Evolutionary conservation across 2,113 vertebrate species (phyloP).

Genomic region (Paradoxurus hermaphroditus): DNA sequence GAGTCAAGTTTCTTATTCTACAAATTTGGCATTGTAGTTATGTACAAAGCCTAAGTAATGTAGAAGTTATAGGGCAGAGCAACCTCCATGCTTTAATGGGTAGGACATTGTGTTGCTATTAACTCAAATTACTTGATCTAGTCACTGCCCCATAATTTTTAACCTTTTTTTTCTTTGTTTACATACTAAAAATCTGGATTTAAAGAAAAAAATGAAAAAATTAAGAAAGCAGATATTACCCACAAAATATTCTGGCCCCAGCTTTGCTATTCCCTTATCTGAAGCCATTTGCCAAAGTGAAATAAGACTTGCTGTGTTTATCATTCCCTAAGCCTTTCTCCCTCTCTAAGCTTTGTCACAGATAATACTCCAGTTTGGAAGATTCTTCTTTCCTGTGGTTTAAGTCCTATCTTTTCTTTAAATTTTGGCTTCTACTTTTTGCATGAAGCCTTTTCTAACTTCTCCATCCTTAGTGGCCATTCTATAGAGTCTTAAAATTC

Average conservation of each 20-base stretch:
- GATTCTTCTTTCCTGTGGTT: slow-evolving; percentile 2
- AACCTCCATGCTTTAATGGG: not conserved
- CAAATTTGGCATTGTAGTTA: slow-evolving; percentile 11
- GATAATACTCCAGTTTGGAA: not conserved
- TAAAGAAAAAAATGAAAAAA: slow-evolving; percentile 14
- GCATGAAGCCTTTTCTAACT: slow-evolving; percentile 13
- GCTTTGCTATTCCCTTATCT: not conserved
- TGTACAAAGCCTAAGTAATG: not conserved
- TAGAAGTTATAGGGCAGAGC: not conserved
- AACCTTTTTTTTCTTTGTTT: not conserved
- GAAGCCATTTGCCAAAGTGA: slow-evolving; percentile 30
- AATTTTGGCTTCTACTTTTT: slow-evolving; percentile 22
- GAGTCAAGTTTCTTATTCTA: slow-evolving; percentile 15
- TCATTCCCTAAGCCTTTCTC: not conserved
- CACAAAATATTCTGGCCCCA: not conserved
- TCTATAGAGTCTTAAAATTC: not conserved
- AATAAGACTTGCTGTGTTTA: not conserved
- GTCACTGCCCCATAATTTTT: not conserved
- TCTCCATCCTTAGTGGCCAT: not conserved
- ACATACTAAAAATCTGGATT: not conserved
- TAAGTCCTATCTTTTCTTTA: slow-evolving; percentile 27
- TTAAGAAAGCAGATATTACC: not conserved
- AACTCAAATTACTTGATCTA: not conserved
- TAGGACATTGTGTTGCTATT: not conserved
- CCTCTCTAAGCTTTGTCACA: slow-evolving; percentile 1